phyloP scores from a whole-genome alignment of 2,888 invertebrate genomes.

The Himalopsyche tibetana region DNA sequence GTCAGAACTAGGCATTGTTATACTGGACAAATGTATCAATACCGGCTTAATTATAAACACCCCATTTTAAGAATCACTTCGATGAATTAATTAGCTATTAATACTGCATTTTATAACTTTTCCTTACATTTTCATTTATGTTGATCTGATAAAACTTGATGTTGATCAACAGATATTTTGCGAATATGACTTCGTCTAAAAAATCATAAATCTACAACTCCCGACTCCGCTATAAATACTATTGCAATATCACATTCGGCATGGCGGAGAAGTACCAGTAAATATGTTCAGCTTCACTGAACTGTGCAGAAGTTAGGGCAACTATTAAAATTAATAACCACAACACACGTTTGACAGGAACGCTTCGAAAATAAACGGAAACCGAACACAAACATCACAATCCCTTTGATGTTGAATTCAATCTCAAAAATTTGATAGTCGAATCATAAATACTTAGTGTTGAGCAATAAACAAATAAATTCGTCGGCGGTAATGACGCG shows the following conservation, averaged over 20 bases:
- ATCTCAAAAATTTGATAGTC: constrained; percentile 30
- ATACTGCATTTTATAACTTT: too few species aligned
- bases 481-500: constrained; percentile 55
- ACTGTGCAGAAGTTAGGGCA: background rate
- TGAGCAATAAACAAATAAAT: constrained; percentile 63
- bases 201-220: too few species aligned
- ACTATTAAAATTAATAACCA: constrained; percentile 15
- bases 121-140: too few species aligned
- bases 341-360: constrained; percentile 26
- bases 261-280: background rate
- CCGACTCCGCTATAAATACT: background rate
- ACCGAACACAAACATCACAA: constrained; percentile 21
- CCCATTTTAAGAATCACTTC: too few species aligned
- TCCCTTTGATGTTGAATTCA: constrained; percentile 16
- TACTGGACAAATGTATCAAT: too few species aligned
- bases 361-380: constrained; percentile 19
- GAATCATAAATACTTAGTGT: constrained; percentile 47
- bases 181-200: too few species aligned
- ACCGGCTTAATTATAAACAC: too few species aligned
- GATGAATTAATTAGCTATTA: too few species aligned
- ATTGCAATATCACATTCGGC: background rate
- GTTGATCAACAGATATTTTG: too few species aligned
- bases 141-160: too few species aligned
- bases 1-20: too few species aligned
- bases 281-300: constrained; percentile 3